Evolutionary conservation across 2,113 vertebrate genomes (phyloP).

Genomic region (Elephas maximus): DNA sequence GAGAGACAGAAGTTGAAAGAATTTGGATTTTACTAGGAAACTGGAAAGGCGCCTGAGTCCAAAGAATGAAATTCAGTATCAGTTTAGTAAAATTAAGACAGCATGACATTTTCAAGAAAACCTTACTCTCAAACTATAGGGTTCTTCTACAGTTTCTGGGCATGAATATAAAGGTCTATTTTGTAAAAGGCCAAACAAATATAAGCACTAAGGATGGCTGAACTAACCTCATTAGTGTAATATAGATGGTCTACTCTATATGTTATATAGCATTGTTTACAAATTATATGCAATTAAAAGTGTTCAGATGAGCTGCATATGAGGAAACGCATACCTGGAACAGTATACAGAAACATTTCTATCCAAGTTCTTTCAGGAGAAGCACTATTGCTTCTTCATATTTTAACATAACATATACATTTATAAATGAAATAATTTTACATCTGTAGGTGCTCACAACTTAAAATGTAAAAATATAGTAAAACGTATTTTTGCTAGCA

Average conservation of each 20-base stretch:
- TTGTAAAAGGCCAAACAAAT: slow-evolving; percentile 38
- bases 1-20: slow-evolving; percentile 28
- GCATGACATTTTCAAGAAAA: slow-evolving; percentile 37
- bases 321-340: background rate
- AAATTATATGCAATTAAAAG: background rate
- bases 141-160: slow-evolving; percentile 21
- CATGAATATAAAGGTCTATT: background rate
- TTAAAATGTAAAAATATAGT: background rate
- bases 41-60: background rate
- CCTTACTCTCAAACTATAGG: background rate
- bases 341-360: background rate
- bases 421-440: background rate
- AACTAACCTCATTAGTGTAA: background rate
- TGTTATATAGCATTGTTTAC: background rate
- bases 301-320: background rate
- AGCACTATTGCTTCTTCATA: background rate
- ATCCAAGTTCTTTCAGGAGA: background rate
- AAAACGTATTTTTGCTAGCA: background rate
- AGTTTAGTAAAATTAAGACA: slow-evolving; percentile 36
- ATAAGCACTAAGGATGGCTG: background rate
- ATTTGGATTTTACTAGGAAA: slow-evolving; percentile 1
- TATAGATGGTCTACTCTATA: background rate
- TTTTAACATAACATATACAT: background rate
- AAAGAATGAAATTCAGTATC: slow-evolving; percentile 3
- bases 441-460: background rate